Conservation (phyloP, 2,113 vertebrate species). For the Boulengeromyrus knoepffleri region DNA sequence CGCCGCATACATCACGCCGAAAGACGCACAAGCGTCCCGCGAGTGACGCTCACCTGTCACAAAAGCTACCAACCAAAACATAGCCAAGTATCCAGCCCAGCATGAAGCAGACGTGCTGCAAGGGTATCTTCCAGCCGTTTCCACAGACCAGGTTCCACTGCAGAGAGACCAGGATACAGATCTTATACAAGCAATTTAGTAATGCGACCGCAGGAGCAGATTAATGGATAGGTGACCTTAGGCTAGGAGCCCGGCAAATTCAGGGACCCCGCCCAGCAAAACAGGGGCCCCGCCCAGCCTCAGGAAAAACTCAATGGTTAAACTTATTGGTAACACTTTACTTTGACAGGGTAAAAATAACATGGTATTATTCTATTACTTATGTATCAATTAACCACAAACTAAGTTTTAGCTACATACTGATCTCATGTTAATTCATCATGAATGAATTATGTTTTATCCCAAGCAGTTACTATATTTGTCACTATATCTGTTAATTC, state of each 20-base stretch:
- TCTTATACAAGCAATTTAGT: neutral
- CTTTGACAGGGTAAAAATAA: neutral
- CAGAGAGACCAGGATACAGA: neutral
- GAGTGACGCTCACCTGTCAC: constrained; percentile 65
- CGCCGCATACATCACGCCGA: neutral
- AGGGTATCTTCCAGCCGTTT: constrained; percentile 71
- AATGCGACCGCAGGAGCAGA: neutral
- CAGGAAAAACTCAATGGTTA: neutral
- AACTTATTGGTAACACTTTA: neutral
- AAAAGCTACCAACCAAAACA: constrained; percentile 61
- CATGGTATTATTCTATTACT: neutral
- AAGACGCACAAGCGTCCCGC: neutral
- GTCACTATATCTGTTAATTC: neutral
- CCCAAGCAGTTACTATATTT: neutral
- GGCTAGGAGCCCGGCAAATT: neutral
- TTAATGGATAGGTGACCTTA: neutral
- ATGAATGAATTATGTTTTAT: neutral
- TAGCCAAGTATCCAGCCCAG: constrained; percentile 75
- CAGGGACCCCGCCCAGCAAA: neutral
- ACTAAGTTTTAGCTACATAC: neutral
- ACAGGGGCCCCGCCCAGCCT: neutral
- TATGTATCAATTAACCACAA: neutral
- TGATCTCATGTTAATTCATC: neutral
- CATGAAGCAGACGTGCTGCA: constrained; percentile 73
- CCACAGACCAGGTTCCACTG: constrained; percentile 79